These are phyloP conservation scores for Ochotona curzoniae DNA, from an alignment of 2,113 vertebrate species.

Conservation along the genomic window DNA sequence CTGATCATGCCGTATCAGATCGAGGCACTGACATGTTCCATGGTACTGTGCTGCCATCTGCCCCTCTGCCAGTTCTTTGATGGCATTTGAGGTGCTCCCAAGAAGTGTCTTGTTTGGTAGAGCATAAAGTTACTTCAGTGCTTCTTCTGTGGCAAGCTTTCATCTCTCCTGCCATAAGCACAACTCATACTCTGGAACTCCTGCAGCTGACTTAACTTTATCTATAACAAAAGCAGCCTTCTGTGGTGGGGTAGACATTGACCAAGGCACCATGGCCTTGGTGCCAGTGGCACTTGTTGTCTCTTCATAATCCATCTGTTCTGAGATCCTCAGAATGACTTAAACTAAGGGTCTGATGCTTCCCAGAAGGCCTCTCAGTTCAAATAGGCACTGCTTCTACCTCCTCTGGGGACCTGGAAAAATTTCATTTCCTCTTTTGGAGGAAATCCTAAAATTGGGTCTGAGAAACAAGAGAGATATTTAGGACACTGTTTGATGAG, in stretches of 20 bases:
- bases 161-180: not conserved
- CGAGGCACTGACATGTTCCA: conserved; percentile 83
- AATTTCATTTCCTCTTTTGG: fast-evolving
- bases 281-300: not conserved
- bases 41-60: conserved; percentile 91
- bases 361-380: conserved; percentile 65
- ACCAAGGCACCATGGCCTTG: not conserved
- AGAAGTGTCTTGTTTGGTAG: not conserved
- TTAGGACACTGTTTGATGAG: not conserved
- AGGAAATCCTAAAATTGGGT: conserved; percentile 62
- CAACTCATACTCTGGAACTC: conserved; percentile 19
- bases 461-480: conserved; percentile 83
- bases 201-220: not conserved
- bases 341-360: conserved; percentile 19
- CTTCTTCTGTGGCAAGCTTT: not conserved
- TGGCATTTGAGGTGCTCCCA: not conserved
- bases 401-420: conserved; percentile 31
- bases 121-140: not conserved
- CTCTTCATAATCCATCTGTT: conserved; percentile 38
- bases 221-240: conserved; percentile 1
- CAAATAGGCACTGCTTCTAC: conserved; percentile 67
- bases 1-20: conserved; percentile 89
- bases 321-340: fast-evolving
- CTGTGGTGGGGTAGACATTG: not conserved
- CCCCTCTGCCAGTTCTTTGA: conserved; percentile 88